Evolutionary conservation across 2,888 invertebrate genomes (phyloP).

Genomic region (Ptychoptera contaminata): DNA sequence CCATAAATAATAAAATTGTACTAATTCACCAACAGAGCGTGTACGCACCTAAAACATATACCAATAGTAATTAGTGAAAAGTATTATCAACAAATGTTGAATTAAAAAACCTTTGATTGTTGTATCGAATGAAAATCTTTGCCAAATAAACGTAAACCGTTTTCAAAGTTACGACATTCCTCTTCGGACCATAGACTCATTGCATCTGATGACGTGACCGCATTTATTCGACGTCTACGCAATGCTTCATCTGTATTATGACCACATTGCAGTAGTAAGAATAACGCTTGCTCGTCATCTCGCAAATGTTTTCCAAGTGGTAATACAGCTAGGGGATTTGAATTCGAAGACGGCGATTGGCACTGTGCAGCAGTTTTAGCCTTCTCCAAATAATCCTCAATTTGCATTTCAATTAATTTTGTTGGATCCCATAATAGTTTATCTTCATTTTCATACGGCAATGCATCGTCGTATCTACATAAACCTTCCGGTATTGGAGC

Average conservation of each 20-base stretch:
- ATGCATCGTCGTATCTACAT: constrained; percentile 82
- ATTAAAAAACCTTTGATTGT: constrained; percentile 55
- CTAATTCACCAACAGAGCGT: constrained; percentile 87
- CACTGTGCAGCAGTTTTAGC: constrained; percentile 14
- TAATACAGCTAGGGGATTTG: constrained; percentile 15
- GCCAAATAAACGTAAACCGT: constrained; percentile 80
- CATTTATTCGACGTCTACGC: constrained; percentile 58
- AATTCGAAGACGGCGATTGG: constrained; percentile 21
- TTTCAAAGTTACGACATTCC: constrained; percentile 93
- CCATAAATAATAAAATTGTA: constrained; percentile 95
- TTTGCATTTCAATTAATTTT: constrained; percentile 50
- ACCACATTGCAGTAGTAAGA: constrained; percentile 80
- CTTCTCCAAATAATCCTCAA: constrained; percentile 61
- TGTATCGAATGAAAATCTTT: constrained; percentile 94
- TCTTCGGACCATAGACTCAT: constrained; percentile 92
- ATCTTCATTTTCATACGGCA: constrained; percentile 90
- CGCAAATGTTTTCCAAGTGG: constrained; percentile 61
- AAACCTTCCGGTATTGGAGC: constrained; percentile 86
- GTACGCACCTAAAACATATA: constrained; percentile 48
- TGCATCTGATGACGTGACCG: constrained; percentile 45
- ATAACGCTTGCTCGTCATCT: constrained; percentile 82
- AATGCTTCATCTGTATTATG: constrained; percentile 91
- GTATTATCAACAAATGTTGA: not conserved
- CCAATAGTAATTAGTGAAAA: constrained; percentile 12
- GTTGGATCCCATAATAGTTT: constrained; percentile 86